Evolutionary conservation across 2,797 vertebrate species (phyloP), one percentile per base, ranked within the genome.

Genomic region (Apodemus agrarius): DNA sequence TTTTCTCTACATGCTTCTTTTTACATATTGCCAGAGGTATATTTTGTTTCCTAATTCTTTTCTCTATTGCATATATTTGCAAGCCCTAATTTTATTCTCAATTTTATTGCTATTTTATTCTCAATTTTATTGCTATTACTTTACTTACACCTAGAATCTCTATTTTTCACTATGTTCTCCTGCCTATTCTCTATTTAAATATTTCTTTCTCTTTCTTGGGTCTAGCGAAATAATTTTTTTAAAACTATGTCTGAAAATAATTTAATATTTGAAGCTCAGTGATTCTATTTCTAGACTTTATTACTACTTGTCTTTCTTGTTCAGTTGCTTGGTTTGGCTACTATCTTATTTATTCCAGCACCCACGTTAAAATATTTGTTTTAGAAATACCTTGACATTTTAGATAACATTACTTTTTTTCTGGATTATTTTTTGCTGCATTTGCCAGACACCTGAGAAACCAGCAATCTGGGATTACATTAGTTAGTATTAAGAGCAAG

Each of bases 81-180:
- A 88, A 61, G 26, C 43, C 49, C 46, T 80, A 67, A 75, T 91
- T 94, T 94, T 94, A 78, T 90, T 67, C 37, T 88, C 46, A 88
- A 22, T n/a, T n/a, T n/a, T n/a, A n/a, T n/a, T n/a, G n/a, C n/a
- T n/a, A 75, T 91, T 94, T 94, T 94, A 78, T 90, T 67, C 37
- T 88, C 46, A 88, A 22, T n/a, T n/a, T n/a, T n/a, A n/a, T 65
- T 59, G 61, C 19, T 80, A 1, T 1, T 91, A 1, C 4, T 63
- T 59, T 75, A 89, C 54, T 96, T 76, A 86, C 17, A 49, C 75
- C 8, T 91, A 80, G 22, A 92, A 90, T 59, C 81, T 93, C 22
- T 57, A n/a, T 34, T 84, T 57, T 61, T 90, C 5, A 65, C 84
- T 92, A 95, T 67, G 11, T 37, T 79, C 19, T 72, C 29, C 13